Conservation (phyloP, 2,113 vertebrate species). For the Centropus unirufus region DNA sequence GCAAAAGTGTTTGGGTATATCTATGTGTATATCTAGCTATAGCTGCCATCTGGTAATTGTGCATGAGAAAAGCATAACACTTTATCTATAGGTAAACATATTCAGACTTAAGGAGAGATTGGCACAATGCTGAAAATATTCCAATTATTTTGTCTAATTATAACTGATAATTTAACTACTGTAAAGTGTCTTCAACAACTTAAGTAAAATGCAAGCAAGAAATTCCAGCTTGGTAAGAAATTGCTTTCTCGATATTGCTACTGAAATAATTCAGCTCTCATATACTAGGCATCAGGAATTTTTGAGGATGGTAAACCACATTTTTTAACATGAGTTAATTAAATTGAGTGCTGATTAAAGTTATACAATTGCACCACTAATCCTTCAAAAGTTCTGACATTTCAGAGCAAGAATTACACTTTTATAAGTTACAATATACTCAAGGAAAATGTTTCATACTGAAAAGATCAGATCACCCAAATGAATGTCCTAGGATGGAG, state of each 20-base stretch:
- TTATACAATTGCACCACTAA: background rate
- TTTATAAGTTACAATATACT: background rate
- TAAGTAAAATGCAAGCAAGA: background rate
- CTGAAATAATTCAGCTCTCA: background rate
- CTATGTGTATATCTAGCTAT: background rate
- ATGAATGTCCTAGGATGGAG: background rate
- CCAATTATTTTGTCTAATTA: background rate
- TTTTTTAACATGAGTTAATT: background rate
- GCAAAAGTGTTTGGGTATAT: background rate
- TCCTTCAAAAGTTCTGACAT: background rate
- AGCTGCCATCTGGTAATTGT: background rate
- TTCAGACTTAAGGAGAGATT: background rate
- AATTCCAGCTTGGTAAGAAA: background rate
- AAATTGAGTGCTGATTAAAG: background rate
- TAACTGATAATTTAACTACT: background rate
- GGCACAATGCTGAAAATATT: background rate
- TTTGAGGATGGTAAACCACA: background rate
- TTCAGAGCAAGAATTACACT: background rate
- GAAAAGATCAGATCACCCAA: background rate
- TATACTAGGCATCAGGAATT: background rate
- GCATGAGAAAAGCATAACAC: background rate
- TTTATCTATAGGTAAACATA: background rate
- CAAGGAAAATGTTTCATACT: background rate
- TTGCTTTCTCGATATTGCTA: background rate
- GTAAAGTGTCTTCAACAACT: background rate